Evolutionary conservation across 1,140 invertebrate genomes (phyloP), one percentile per base, ranked within the genome.

Genomic region (Lethocerus indicus): DNA sequence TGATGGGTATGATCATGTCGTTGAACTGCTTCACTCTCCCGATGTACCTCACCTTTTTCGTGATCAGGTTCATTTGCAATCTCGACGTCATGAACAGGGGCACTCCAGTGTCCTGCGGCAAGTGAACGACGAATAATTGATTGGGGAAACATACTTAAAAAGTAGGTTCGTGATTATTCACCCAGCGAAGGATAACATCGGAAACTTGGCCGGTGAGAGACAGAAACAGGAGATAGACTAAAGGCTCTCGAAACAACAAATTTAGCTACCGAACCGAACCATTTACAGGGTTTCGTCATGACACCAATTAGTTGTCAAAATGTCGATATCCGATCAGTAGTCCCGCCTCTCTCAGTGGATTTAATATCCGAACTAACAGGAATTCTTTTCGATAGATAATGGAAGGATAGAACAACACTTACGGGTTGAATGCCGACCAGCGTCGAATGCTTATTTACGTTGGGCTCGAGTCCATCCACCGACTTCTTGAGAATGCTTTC

Each of bases 21-120:
- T 77, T 73, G 56, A 81, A 82, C 13, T 64, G 62, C 2, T 56
- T 59, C 21, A 75, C 68, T 35, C 65, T 61, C 0, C 58, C 53
- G 57, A 75, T 79, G 46, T 71, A 74, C 13, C 55, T 64, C 0
- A 73, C 71, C 7, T 73, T 58, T 3, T 69, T 61, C 54, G 81
- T 68, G 2, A 78, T 63, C n/a, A 82, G 61, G 61, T 80, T 84
- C 26, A 77, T 67, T 61, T 84, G 81, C 18, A 82, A 57, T 14
- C 72, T 71, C 13, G 78, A 70, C 25, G 67, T 65, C 0, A 73
- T 70, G 16, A 64, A 55, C 40, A 82, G 52, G 0, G 75, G 73
- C 1, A 78, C 57, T 7, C 81, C 79, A 6, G 75, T 49, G 49
- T 67, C 60, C 75, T 78, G 43, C 5, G 32, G 28, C 40, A 43